Conservation (phyloP, 2,113 vertebrate genomes). For the Eira barbara region DNA sequence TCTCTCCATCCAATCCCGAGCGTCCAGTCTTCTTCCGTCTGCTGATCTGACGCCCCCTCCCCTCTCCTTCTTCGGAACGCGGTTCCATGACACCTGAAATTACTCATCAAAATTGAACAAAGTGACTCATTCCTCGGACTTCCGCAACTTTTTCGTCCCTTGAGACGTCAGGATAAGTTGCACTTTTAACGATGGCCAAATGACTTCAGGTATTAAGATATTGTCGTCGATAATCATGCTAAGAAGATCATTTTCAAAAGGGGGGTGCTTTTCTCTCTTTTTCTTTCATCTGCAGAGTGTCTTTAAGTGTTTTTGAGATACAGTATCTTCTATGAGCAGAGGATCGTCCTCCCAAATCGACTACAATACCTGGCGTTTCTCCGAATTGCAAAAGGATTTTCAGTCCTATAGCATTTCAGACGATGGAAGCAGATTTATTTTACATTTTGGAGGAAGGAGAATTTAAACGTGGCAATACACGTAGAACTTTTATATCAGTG, state of each 20-base stretch:
- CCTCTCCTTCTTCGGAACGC: not conserved
- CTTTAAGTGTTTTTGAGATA: not conserved
- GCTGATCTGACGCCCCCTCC: slow-evolving; percentile 57
- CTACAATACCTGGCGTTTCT: not conserved
- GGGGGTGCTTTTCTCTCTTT: fast-evolving
- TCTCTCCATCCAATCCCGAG: slow-evolving; percentile 50
- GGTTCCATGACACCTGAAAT: slow-evolving; percentile 58
- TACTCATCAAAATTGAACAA: slow-evolving; percentile 66
- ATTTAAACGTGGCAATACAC: not conserved
- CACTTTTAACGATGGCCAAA: not conserved
- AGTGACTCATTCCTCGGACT: slow-evolving; percentile 72
- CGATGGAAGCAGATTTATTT: not conserved
- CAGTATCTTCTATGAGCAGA: not conserved
- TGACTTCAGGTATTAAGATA: not conserved
- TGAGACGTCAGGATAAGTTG: slow-evolving; percentile 26
- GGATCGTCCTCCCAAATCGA: not conserved
- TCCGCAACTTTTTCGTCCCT: slow-evolving; percentile 30
- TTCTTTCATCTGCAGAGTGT: not conserved
- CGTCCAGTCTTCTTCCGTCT: not conserved
- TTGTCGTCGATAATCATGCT: not conserved
- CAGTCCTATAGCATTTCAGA: not conserved
- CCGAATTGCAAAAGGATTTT: not conserved
- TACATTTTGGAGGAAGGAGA: not conserved
- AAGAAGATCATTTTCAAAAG: not conserved
- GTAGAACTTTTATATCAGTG: not conserved